These are phyloP conservation scores for Procambarus virginalis DNA, from an alignment of 1,140 invertebrate species.

Conservation along the genomic window DNA sequence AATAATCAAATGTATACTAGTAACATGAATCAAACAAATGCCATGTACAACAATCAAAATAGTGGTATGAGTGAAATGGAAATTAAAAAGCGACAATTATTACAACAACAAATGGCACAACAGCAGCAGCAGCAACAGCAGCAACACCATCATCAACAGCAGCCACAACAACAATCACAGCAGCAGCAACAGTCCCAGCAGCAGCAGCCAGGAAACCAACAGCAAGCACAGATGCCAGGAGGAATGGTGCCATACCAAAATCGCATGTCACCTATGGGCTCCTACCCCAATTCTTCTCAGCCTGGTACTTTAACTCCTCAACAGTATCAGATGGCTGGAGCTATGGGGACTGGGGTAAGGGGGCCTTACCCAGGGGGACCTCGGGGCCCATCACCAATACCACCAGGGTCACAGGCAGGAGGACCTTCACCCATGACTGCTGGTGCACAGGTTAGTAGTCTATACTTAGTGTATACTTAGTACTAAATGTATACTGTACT, in stretches of 20 bases:
- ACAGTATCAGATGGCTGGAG: slow-evolving; percentile 50
- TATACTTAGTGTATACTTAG: not conserved
- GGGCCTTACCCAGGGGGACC: slow-evolving; percentile 55
- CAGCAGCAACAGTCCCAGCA: slow-evolving; percentile 56
- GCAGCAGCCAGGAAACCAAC: slow-evolving; percentile 36
- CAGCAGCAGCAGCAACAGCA: slow-evolving; percentile 51
- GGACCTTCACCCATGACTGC: slow-evolving; percentile 63
- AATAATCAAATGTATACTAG: slow-evolving; percentile 64
- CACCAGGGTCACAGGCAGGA: slow-evolving; percentile 55
- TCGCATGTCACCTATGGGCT: slow-evolving; percentile 65
- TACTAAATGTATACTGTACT: too few species aligned
- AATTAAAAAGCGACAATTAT: slow-evolving; percentile 58
- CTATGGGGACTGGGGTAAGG: slow-evolving; percentile 46
- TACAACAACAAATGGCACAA: slow-evolving; percentile 35
- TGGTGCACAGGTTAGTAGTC: slow-evolving; percentile 57
- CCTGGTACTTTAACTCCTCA: slow-evolving; percentile 46
- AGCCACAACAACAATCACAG: slow-evolving; percentile 44
- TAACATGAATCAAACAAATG: slow-evolving; percentile 63
- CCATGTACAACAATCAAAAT: slow-evolving; percentile 66
- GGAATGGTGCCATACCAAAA: slow-evolving; percentile 51
- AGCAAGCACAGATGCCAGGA: slow-evolving; percentile 50
- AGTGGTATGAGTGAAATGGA: slow-evolving; percentile 65
- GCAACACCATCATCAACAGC: slow-evolving; percentile 54
- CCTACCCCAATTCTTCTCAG: slow-evolving; percentile 49
- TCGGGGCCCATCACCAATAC: slow-evolving; percentile 58